Conservation (phyloP, 2,888 invertebrate species). For the Scrobipalpa atriplicella region DNA sequence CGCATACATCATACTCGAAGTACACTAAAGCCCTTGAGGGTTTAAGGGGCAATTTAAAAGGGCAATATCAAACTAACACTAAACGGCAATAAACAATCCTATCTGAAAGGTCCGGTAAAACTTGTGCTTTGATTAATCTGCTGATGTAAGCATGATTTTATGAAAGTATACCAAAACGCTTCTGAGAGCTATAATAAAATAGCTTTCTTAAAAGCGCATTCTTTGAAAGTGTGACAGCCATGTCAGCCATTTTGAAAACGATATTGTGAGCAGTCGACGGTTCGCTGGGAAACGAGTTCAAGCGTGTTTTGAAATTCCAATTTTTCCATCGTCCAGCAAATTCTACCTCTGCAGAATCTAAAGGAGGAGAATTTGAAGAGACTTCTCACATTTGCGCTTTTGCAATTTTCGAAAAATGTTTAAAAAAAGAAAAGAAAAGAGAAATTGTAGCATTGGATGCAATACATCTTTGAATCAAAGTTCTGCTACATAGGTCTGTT, state of each 20-base stretch:
- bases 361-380: background rate
- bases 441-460: background rate
- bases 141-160: too few species aligned
- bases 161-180: too few species aligned
- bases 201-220: background rate
- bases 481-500: too few species aligned
- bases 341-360: slow-evolving; percentile 2
- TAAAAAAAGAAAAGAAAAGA: background rate
- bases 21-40: too few species aligned
- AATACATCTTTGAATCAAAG: too few species aligned
- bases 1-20: too few species aligned
- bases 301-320: background rate
- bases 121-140: too few species aligned
- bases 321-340: background rate
- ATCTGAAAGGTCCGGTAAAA: too few species aligned
- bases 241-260: background rate
- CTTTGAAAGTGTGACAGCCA: background rate
- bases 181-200: background rate
- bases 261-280: background rate
- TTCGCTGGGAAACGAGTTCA: background rate
- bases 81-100: too few species aligned
- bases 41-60: too few species aligned
- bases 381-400: background rate
- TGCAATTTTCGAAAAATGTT: background rate
- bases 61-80: background rate